Evolutionary conservation across 2,797 vertebrate species (phyloP), one percentile per base, ranked within the genome.

Genomic region (Cheirogaleus major): DNA sequence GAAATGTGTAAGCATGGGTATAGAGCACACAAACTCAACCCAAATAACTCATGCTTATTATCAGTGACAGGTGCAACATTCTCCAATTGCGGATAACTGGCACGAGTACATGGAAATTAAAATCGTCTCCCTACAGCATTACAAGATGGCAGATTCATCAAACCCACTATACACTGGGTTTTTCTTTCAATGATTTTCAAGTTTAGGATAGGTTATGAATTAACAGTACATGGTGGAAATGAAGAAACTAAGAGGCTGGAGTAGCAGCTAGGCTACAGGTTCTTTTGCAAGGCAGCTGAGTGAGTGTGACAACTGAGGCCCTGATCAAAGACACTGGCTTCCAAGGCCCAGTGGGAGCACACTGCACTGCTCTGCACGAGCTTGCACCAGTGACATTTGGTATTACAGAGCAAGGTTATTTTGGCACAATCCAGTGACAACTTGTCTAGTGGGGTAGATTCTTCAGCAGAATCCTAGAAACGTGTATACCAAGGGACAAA

Each of bases 401-500:
- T 63, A 55, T 63, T 45, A 48, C 50, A 63, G 38, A 96, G 18
- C 69, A 91, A 14, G 76, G 75, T 41, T 81, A 57, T 50, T 92
- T 41, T 72, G 85, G 83, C n/a, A 70, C 52, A 88, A 27, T n/a
- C n/a, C 43, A 78, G 79, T 73, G 72, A 79, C 30, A 85, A 82
- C 41, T 23, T 20, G 7, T 59, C 27, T 86, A 65, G 27, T 35
- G 57, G 43, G 52, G 48, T 7, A 4, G 87, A 27, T 79, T 69
- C 76, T 95, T 87, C 20, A 84, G 73, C 41, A 87, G 65, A 87
- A 43, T 52, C 63, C 50, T 73, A 78, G 73, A 89, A 72, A 86
- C 18, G 23, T 59, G 17, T 0, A 43, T 2, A 81, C 14, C 23
- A 82, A 63, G 25, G 17, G 22, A 59, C 75, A 80, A 86, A 91